These are phyloP conservation scores for Alectoris magna DNA, from an alignment of 2,797 vertebrate species.

Conservation along the genomic window DNA sequence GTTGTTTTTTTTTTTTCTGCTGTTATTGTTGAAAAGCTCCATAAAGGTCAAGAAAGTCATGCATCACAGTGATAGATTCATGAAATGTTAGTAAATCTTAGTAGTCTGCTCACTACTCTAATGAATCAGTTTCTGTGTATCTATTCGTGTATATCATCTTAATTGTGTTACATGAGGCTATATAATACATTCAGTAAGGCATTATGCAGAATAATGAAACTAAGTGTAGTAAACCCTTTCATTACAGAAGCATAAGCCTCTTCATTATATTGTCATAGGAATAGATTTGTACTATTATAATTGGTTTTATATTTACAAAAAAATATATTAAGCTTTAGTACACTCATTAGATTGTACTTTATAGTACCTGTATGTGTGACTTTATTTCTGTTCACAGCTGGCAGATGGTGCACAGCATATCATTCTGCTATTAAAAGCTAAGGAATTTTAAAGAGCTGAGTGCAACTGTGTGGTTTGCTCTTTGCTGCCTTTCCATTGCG, in stretches of 20 bases:
- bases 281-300: slow-evolving; percentile 68
- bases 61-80: background rate
- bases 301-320: slow-evolving; percentile 78
- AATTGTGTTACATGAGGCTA: slow-evolving; percentile 61
- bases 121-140: slow-evolving; percentile 37
- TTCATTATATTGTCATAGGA: slow-evolving; percentile 55
- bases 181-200: slow-evolving; percentile 49
- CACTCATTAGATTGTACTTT: slow-evolving; percentile 69
- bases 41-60: background rate
- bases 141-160: slow-evolving; percentile 54
- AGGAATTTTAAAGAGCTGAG: slow-evolving; percentile 54
- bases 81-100: background rate
- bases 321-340: slow-evolving; percentile 73
- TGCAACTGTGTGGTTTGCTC: background rate
- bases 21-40: background rate
- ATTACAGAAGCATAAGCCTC: slow-evolving; percentile 54
- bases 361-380: slow-evolving; percentile 49
- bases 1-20: background rate
- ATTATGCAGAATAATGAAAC: slow-evolving; percentile 48
- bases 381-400: slow-evolving; percentile 59
- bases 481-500: background rate
- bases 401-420: slow-evolving; percentile 41
- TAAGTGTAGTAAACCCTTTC: slow-evolving; percentile 12
- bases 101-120: background rate
- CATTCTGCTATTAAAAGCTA: slow-evolving; percentile 43